Base-by-base conservation (phyloP, 2,113 vertebrate species). In the Marmota monax region DNA sequence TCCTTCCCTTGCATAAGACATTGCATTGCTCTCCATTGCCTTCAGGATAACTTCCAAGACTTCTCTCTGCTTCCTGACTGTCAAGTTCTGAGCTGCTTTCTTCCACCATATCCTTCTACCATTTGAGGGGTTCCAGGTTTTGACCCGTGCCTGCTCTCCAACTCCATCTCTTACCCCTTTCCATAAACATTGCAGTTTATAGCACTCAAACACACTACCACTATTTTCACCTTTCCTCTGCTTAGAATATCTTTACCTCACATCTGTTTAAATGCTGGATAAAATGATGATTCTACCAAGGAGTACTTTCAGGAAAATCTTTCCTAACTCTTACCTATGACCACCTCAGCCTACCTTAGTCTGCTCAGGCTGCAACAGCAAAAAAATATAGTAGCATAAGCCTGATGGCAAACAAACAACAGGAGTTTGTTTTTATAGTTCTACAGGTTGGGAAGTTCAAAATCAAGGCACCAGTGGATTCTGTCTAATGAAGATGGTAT, bases 1-100 rank as follows among this genome's bases (percentile, higher is more conserved):
- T 56, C 7, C 6, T 25, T 83, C 29, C 51, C 51, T 88, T 70
- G n/a, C 23, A 88, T 51, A 74, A 84, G 88, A 65, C 13, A 65
- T 51, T 91, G 79, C 48, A 76, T 45, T 70, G 1, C 5, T 80
- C 37, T 25, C 11, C 22, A 69, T 70, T 90, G 48, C 25, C 61
- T 91, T 87, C 63, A 96, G 42, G 77, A 90, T 65, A 56, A 76
- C 86, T 37, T 63, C 45, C 17, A 51, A 84, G 25, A 48, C 56
- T 87, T 17, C 67, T 48, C 70, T 32, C 32, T 45, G 45, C 45
- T 45, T 45, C 45, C 45, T 45, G 45, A 45, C 45, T 45, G 45
- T 45, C 8, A 45, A 45, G 45, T 45, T 45, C 42, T 45, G 42
- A 45, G 42, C 7, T 45, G 42, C 42, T 45, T 45, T 45, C 45